Conservation (phyloP, 1,140 invertebrate genomes). For the Dreissena polymorpha region DNA sequence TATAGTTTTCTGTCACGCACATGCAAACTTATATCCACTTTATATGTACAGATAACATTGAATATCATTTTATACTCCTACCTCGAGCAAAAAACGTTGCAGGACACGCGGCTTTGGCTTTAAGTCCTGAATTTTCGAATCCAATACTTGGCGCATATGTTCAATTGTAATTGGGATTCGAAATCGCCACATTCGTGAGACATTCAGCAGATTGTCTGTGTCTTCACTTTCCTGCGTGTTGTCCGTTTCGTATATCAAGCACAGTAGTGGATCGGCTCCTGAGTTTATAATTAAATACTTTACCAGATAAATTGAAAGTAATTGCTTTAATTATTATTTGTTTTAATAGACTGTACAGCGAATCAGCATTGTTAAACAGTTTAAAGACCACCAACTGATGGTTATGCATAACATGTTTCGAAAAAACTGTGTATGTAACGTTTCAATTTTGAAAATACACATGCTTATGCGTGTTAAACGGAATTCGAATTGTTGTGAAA, state of each 20-base stretch:
- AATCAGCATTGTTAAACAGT: no score
- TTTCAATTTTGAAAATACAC: no score
- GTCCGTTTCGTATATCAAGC: constrained; percentile 65
- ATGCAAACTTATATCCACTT: no score
- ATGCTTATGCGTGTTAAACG: no score
- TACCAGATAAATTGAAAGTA: neutral
- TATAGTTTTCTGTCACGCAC: no score
- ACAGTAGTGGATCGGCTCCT: constrained; percentile 59
- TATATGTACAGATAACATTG: no score
- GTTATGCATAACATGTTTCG: no score
- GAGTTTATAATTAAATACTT: neutral
- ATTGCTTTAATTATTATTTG: no score
- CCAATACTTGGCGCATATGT: constrained; percentile 51
- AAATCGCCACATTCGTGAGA: constrained; percentile 59
- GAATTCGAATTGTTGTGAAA: no score
- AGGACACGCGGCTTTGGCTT: constrained; percentile 50
- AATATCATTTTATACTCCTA: constrained; percentile 7
- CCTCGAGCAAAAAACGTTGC: constrained; percentile 59
- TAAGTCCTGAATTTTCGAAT: constrained; percentile 3
- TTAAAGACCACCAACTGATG: no score
- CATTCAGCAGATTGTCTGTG: constrained; percentile 19
- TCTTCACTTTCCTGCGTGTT: neutral
- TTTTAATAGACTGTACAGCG: no score
- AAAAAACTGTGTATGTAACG: no score
- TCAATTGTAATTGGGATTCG: constrained; percentile 56